A percentile compares a stretch with the other conserved stretches of the same genome.
Evolutionary conservation across 2,113 vertebrate genomes (phyloP).

Genomic region (Prunella himalayana): DNA sequence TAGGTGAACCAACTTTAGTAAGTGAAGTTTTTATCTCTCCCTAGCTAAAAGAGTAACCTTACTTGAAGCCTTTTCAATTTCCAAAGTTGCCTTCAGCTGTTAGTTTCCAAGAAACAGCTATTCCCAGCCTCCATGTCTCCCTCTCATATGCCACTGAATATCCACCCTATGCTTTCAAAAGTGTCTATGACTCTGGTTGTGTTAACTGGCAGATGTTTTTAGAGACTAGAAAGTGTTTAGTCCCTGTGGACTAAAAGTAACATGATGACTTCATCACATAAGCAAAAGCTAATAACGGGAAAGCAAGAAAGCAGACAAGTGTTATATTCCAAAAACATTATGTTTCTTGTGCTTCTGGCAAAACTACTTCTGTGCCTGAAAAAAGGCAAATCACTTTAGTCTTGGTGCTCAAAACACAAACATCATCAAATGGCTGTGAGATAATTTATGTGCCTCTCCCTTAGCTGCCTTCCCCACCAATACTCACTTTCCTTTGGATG

Average conservation of each 20-base stretch:
- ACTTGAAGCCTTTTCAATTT: slow-evolving; percentile 46
- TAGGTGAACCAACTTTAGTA: slow-evolving; percentile 57
- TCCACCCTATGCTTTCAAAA: slow-evolving; percentile 35
- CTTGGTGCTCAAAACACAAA: slow-evolving; percentile 1
- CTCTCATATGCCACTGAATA: slow-evolving; percentile 41
- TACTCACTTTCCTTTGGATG: not conserved
- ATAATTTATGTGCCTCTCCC: not conserved
- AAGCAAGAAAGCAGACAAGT: slow-evolving; percentile 38
- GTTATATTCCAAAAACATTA: slow-evolving; percentile 44
- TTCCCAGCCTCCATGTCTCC: not conserved
- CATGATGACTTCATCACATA: slow-evolving; percentile 52
- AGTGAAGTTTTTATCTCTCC: slow-evolving; percentile 54
- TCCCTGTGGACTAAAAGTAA: slow-evolving; percentile 15
- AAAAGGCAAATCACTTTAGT: slow-evolving; percentile 11
- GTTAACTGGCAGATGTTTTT: slow-evolving; percentile 42
- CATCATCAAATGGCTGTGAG: not conserved
- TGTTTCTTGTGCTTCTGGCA: slow-evolving; percentile 61
- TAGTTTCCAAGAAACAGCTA: slow-evolving; percentile 56
- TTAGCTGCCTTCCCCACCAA: not conserved
- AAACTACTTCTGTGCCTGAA: slow-evolving; percentile 19
- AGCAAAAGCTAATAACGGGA: slow-evolving; percentile 41
- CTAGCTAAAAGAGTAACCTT: slow-evolving; percentile 46
- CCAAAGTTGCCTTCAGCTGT: slow-evolving; percentile 34
- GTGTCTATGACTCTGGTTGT: slow-evolving; percentile 11
- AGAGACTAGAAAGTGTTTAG: slow-evolving; percentile 55